Evolutionary conservation across 1,140 invertebrate genomes (phyloP).

Genomic region (Muscidifurax raptorellus): DNA sequence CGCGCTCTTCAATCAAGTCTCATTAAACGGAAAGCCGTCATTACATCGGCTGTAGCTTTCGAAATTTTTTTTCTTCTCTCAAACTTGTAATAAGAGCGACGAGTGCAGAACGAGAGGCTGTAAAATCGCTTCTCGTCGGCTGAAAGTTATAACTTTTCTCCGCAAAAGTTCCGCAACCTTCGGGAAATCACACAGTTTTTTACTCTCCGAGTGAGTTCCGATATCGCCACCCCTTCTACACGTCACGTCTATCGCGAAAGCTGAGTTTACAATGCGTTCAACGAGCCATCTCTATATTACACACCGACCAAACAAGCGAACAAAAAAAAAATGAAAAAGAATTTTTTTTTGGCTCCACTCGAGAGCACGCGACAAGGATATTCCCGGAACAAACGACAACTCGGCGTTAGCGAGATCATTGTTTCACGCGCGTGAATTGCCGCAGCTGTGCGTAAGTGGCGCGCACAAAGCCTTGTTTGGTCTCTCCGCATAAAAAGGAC

Average conservation of each 20-base stretch:
- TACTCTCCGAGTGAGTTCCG: too few species aligned
- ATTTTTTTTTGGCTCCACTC: background rate
- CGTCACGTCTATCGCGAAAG: too few species aligned
- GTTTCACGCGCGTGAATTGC: conserved; percentile 12
- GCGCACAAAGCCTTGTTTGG: too few species aligned
- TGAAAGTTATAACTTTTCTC: too few species aligned
- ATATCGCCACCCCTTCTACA: too few species aligned
- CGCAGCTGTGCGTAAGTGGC: background rate
- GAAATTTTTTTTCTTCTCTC: background rate
- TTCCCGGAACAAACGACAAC: background rate
- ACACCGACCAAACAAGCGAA: too few species aligned
- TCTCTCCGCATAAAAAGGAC: conserved; percentile 27
- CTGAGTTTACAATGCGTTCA: too few species aligned
- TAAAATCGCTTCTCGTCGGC: background rate
- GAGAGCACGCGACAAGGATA: background rate
- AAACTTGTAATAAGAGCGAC: background rate
- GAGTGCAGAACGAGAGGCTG: background rate
- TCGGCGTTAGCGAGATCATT: background rate
- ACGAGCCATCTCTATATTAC: background rate
- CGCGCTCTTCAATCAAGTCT: background rate
- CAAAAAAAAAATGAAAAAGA: background rate
- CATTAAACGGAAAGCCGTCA: background rate
- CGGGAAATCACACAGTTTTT: too few species aligned
- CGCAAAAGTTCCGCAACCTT: too few species aligned
- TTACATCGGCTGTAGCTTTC: background rate